Base-by-base conservation (phyloP, 2,113 vertebrate species). In the Pteronura brasiliensis region DNA sequence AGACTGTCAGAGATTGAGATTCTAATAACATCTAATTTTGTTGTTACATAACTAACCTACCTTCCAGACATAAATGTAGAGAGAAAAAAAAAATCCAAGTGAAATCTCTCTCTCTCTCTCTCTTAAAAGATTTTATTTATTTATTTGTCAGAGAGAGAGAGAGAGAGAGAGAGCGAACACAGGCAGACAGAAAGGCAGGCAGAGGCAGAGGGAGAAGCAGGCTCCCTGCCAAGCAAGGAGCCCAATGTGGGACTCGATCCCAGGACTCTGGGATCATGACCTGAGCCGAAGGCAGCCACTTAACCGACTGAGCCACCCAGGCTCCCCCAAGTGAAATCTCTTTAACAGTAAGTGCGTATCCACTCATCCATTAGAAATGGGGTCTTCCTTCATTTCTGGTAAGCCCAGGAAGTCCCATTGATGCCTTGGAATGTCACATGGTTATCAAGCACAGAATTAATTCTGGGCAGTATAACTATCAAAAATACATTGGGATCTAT, bases 401-500 rank as follows among this genome's bases (percentile, higher is more conserved):
- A 55, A 67, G 4, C 61, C 21, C 59, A 18, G 44, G 49, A 44
- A 76, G 52, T 74, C 31, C 7, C 42, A 15, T 6, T 47, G 67
- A 44, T 36, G 13, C 44, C 17, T 29, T 31, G 1, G 44, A 52
- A 72, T 47, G n/a, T 80, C 77, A 77, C 13, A 36, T 10, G 42
- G 13, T 81, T 63, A 47, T 36, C 57, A 95, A 90, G 36, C 20
- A 67, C 11, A 57, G 20, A 36, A 39, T 55, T 65, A 88, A 65
- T 89, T 93, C 29, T 67, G 49, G 63, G n/a, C 88, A 93, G 61
- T 27, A 1, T 49, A 63, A 67, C 31, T 44, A 79, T 67, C 27
- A 93, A 79, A 84, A 93, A 72, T 67, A 84, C 59, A 44, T 74
- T 47, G 55, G 36, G 85, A 55, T 72, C n/a, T 93, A 81, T 63